Evolutionary conservation across 1,140 invertebrate species (phyloP).

Genomic region (Orius laevigatus): DNA sequence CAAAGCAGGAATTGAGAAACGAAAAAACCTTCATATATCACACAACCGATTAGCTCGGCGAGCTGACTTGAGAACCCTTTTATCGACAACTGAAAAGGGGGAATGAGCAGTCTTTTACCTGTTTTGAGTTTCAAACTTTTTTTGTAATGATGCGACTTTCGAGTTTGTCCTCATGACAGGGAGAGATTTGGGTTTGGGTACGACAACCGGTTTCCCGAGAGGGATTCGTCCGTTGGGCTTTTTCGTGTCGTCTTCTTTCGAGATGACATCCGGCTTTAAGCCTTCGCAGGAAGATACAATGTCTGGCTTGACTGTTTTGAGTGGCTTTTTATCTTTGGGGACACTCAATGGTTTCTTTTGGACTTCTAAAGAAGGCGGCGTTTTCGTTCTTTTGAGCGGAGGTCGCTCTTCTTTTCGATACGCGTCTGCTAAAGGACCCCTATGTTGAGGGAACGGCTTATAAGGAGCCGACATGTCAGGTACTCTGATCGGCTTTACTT

Average conservation of each 20-base stretch:
- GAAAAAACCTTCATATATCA: too few species aligned
- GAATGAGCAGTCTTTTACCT: too few species aligned
- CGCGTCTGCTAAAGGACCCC: slow-evolving; percentile 24
- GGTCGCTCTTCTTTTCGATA: slow-evolving; percentile 15
- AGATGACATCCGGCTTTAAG: slow-evolving; percentile 38
- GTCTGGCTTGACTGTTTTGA: slow-evolving; percentile 39
- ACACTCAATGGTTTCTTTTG: slow-evolving; percentile 19
- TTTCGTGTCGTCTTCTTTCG: slow-evolving; percentile 15
- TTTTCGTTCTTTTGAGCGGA: slow-evolving; percentile 23
- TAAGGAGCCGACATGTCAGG: slow-evolving; percentile 17
- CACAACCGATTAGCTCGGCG: too few species aligned
- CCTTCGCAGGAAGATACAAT: slow-evolving; percentile 46
- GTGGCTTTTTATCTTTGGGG: slow-evolving; percentile 25
- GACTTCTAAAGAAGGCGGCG: slow-evolving; percentile 26
- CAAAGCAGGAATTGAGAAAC: too few species aligned
- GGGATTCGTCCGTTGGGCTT: slow-evolving; percentile 18
- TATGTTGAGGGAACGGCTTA: slow-evolving; percentile 25
- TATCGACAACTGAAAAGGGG: too few species aligned
- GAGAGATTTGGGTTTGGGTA: slow-evolving; percentile 22
- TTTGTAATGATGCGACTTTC: slow-evolving; percentile 53
- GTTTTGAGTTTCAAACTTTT: slow-evolving; percentile 42
- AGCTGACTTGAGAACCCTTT: too few species aligned
- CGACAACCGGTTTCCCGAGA: slow-evolving; percentile 23
- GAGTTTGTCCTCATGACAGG: slow-evolving; percentile 28
- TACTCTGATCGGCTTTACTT: slow-evolving; percentile 6